Conservation (phyloP, 2,113 vertebrate genomes). For the Phyllostomus hastatus region DNA sequence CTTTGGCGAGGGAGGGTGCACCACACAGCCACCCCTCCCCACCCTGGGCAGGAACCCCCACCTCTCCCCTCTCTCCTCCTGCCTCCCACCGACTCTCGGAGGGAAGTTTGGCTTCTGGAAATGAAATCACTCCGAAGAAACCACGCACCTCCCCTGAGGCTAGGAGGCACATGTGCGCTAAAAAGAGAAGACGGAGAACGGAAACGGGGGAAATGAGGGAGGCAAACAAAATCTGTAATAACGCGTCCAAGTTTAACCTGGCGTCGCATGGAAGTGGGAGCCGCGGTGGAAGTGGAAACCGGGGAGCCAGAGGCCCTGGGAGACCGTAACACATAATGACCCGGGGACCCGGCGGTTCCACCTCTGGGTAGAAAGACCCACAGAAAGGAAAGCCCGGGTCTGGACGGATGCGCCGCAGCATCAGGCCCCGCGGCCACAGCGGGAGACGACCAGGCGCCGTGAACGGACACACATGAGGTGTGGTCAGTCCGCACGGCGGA, state of each 20-base stretch:
- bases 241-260: fast-evolving
- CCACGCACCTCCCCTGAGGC: no score
- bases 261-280: fast-evolving
- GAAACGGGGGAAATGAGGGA: not conserved
- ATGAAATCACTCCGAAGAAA: not conserved
- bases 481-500: fast-evolving
- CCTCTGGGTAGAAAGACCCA: not conserved
- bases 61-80: not conserved
- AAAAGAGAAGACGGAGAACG: not conserved
- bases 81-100: not conserved
- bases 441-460: fast-evolving
- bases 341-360: fast-evolving
- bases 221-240: not conserved
- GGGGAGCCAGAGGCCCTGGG: fast-evolving
- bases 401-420: not conserved
- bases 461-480: not conserved
- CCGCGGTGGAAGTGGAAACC: fast-evolving
- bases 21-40: not conserved
- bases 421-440: not conserved
- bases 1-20: not conserved
- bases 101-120: not conserved
- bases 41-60: not conserved
- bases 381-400: not conserved
- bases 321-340: fast-evolving
- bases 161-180: not conserved